phyloP scores from a whole-genome alignment of 2,113 vertebrate species.

The Prochilodus magdalenae region DNA sequence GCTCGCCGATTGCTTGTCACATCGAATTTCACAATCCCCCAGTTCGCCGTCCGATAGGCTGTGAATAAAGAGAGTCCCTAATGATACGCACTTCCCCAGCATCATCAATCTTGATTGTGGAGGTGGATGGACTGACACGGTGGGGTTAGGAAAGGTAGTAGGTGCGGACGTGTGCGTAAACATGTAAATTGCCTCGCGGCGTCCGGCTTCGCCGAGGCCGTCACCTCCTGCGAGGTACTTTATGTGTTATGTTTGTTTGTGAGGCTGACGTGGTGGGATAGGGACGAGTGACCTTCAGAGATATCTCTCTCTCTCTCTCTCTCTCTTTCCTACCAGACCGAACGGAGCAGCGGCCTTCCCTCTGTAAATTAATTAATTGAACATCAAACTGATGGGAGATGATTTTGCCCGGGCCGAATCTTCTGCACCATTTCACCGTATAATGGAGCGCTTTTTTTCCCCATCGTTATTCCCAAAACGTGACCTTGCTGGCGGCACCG shows the following conservation, averaged over 20 bases:
- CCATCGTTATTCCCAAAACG: slow-evolving; percentile 68
- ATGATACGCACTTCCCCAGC: slow-evolving; percentile 23
- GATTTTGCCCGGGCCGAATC: slow-evolving; percentile 67
- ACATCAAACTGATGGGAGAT: slow-evolving; percentile 60
- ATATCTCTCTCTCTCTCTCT: slow-evolving; percentile 1
- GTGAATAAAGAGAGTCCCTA: slow-evolving; percentile 55
- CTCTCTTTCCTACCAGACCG: neutral
- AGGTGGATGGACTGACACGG: slow-evolving; percentile 20
- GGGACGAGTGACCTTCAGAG: slow-evolving; percentile 62
- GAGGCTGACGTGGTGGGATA: slow-evolving; percentile 35
- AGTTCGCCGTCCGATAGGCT: slow-evolving; percentile 51
- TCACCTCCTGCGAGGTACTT: neutral
- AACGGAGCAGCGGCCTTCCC: slow-evolving; percentile 58
- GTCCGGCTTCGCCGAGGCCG: neutral
- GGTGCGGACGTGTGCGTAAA: slow-evolving; percentile 21
- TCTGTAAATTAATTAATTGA: slow-evolving; percentile 72
- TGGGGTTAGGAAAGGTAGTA: slow-evolving; percentile 20
- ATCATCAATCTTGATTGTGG: slow-evolving; percentile 72
- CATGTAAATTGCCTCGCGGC: slow-evolving; percentile 25
- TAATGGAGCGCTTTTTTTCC: slow-evolving; percentile 70
- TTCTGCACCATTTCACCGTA: slow-evolving; percentile 76
- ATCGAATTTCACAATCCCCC: slow-evolving; percentile 63
- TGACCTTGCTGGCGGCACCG: slow-evolving; percentile 60
- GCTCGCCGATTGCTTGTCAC: slow-evolving; percentile 67
- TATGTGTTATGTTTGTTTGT: neutral